Evolutionary conservation across 2,797 vertebrate genomes (phyloP), one percentile per base, ranked within the genome.

Genomic region (Nannoperca obscura): DNA sequence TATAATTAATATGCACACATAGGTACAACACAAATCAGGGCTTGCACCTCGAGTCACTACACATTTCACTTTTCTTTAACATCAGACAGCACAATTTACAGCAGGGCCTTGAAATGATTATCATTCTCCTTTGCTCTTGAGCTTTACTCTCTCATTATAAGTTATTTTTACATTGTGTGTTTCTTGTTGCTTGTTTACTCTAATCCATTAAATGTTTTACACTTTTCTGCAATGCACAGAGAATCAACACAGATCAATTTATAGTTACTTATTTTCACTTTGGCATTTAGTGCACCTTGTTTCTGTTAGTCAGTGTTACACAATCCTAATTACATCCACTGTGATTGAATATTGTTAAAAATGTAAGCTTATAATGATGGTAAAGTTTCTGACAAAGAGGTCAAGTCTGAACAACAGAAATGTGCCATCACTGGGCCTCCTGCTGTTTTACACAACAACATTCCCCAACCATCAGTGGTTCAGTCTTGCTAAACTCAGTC

Each of bases 401-500:
- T n/a, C 36, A 68, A 20, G 61, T 36, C n/a, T 49, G 8, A 71
- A 20, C 12, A 73, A 49, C 30, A 64, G 47, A 72, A 79, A 70
- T 19, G n/a, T 27, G 27, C 34, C 42, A 3, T 36, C 34, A 34
- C 34, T 64, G 3, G 19, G 30, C 47, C 67, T 70, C 68, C 68
- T 72, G 12, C 61, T 65, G 8, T 78, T 85, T 80, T 71, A 80
- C 69, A 86, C 59, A 63, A 86, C 62, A 63, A 70, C 87, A 78
- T 74, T 73, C 42, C 36, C n/a, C 58, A 59, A 69, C 22, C 58
- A 70, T 63, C 74, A 78, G 42, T n/a, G 27, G 6, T n/a, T 69
- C 61, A 69, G 57, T 72, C 20, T 12, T 20, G 53, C 75, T 59
- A 44, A 53, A 53, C 59, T 38, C 50, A 65, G 60, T 59, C 52